A percentile compares a stretch with the other conserved stretches of the same genome.
Evolutionary conservation across 2,113 vertebrate genomes (phyloP).

Genomic region (Fulmarus glacialis): DNA sequence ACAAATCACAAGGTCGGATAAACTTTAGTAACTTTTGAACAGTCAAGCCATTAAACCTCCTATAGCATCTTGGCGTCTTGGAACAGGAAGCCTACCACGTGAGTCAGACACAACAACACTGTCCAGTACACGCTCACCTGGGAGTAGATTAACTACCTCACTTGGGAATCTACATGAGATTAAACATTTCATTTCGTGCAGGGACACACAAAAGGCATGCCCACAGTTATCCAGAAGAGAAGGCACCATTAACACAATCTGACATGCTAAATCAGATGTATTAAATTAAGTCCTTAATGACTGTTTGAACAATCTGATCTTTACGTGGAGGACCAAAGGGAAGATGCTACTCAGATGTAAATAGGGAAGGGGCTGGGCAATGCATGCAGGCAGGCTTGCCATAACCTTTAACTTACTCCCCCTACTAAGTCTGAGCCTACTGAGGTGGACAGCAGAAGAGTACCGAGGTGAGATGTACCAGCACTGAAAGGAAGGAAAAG

Average conservation of each 20-base stretch:
- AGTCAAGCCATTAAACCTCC: neutral
- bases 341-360: neutral
- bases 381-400: neutral
- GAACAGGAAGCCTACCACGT: neutral
- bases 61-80: neutral
- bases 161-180: no score
- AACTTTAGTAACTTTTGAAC: neutral
- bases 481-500: neutral
- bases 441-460: neutral
- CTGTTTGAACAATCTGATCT: neutral
- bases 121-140: fast-evolving
- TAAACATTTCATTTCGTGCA: neutral
- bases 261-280: neutral
- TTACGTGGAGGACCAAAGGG: neutral
- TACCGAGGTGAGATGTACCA: fast-evolving
- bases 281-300: neutral
- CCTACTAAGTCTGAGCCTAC: neutral
- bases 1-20: neutral
- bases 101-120: fast-evolving
- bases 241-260: neutral
- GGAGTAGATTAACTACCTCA: neutral
- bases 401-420: neutral
- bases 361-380: neutral
- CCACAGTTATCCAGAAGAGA: neutral
- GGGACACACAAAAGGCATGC: neutral